Base-by-base conservation (phyloP, 2,888 invertebrate genomes). In the Ceriagrion tenellum region DNA sequence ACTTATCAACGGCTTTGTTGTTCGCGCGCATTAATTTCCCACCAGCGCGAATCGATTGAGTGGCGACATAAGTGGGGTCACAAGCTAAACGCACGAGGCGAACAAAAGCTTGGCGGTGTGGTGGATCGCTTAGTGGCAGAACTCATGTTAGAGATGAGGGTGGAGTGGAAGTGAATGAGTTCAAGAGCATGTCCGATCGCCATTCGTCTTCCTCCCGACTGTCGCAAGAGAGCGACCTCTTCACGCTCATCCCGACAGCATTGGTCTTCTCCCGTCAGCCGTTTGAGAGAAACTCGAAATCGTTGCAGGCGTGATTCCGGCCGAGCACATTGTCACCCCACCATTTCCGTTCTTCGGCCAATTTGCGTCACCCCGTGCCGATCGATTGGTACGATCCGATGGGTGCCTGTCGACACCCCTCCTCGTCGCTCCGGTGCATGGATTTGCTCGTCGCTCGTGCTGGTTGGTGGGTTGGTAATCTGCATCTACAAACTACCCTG, bases 141-240 rank as follows among this genome's bases (percentile, higher is more conserved):
- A 69, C 12, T 4, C 47, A 47, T 47, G 0, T 26, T 69, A 69
- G 23, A n/a, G 47, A 69, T 26, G 69, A 6, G 69, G 10, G 69
- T 26, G 26, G 26, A n/a, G 69, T 10, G 69, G 26, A 2, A 26
- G 26, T 69, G 69, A 69, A 69, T 69, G 69, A 69, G 69, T 69
- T 69, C 69, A 69, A 69, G 69, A 69, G 69, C 69, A 69, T 69
- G 69, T 69, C 69, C 69, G n/a, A 69, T n/a, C 23, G 69, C n/a
- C n/a, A 10, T 69, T 69, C 69, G 20, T 69, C n/a, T 69, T 69
- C 26, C 23, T n/a, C 47, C 2, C 47, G n/a, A n/a, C 26, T 69
- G 69, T 69, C n/a, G 69, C 69, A 1, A 26, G 23, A 69, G 69
- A 3, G 47, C 8, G n/a, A n/a, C 69, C 69, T 26, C 26, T 69